phyloP scores from a whole-genome alignment of 2,888 invertebrate genomes.

The Oxytorus armatus region DNA sequence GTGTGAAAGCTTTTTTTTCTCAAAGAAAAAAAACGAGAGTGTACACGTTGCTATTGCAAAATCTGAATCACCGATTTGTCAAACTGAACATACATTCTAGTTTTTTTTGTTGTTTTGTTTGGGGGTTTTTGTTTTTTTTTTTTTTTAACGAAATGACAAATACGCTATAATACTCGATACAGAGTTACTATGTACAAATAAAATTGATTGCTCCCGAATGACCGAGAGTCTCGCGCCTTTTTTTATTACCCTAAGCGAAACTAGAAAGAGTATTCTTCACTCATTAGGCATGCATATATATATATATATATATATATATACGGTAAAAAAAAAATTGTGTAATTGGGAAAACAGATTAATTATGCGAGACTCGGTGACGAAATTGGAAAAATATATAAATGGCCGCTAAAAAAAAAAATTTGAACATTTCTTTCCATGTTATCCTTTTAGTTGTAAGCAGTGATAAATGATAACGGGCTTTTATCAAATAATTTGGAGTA shows the following conservation, averaged over 20 bases:
- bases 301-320: slow-evolving; percentile 19
- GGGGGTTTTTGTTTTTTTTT: slow-evolving; percentile 12
- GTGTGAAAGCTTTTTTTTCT: neutral
- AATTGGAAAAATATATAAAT: neutral
- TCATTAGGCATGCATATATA: slow-evolving; percentile 16
- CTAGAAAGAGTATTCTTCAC: slow-evolving; percentile 25
- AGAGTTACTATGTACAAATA: slow-evolving; percentile 36
- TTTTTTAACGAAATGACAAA: neutral
- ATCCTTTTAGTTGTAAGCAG: too few species aligned
- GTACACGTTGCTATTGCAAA: neutral
- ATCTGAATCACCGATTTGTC: neutral
- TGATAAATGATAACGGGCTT: too few species aligned
- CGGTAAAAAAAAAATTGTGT: slow-evolving; percentile 16
- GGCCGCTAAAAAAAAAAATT: neutral
- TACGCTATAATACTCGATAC: slow-evolving; percentile 17
- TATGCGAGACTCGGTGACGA: neutral
- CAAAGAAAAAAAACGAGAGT: neutral
- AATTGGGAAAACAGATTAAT: slow-evolving; percentile 5
- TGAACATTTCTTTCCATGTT: too few species aligned
- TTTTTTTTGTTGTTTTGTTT: neutral
- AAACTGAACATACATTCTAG: slow-evolving; percentile 12
- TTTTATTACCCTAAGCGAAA: slow-evolving; percentile 19
- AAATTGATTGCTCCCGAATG: slow-evolving; percentile 18
- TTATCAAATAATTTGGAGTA: too few species aligned
- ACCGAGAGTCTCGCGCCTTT: neutral